A percentile compares a stretch with the other conserved stretches of the same genome.
Evolutionary conservation across 2,888 invertebrate genomes (phyloP).

Genomic region (Stratiomys singularior): DNA sequence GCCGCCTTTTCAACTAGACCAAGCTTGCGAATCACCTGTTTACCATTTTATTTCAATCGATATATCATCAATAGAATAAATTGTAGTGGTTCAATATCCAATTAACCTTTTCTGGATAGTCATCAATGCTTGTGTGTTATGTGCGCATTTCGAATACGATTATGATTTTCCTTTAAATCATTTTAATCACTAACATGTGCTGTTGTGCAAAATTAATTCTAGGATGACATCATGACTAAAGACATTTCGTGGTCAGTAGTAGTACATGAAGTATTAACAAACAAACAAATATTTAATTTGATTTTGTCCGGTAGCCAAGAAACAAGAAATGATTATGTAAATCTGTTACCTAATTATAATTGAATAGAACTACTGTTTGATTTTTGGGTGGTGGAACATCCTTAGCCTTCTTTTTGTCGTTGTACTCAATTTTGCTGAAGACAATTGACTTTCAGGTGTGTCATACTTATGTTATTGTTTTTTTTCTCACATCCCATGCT

Average conservation of each 20-base stretch:
- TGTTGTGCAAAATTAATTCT: background rate
- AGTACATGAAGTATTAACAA: background rate
- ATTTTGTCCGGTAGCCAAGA: no score
- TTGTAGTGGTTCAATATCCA: slow-evolving; percentile 13
- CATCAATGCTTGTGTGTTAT: background rate
- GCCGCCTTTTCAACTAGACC: no score
- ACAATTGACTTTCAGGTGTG: no score
- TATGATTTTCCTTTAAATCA: slow-evolving; percentile 2
- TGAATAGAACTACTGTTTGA: no score
- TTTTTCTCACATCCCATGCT: no score
- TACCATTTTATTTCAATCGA: no score
- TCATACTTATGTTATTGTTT: no score
- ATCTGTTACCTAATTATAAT: background rate
- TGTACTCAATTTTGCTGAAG: no score
- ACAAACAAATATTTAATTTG: background rate
- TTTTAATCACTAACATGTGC: slow-evolving; percentile 8
- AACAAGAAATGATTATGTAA: no score
- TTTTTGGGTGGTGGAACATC: no score
- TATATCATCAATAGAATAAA: background rate
- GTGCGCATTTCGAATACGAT: background rate
- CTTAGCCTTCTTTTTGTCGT: no score
- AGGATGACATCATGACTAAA: background rate
- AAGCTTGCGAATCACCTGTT: no score
- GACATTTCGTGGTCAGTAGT: background rate
- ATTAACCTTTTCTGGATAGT: slow-evolving; percentile 7